phyloP scores from a whole-genome alignment of 2,888 invertebrate genomes.

The Brachypalpus laphriformis region DNA sequence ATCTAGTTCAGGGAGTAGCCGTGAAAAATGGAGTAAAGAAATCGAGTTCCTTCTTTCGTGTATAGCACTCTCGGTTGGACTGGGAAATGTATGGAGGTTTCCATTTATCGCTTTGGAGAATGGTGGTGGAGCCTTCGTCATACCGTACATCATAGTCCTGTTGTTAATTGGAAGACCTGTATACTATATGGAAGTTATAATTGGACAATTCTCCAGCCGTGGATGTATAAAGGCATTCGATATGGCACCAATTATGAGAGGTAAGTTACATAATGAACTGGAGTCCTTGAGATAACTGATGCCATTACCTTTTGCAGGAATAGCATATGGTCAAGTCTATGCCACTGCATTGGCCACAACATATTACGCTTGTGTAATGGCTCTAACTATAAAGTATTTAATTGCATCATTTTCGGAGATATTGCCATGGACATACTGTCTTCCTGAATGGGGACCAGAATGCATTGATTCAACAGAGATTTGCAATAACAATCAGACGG shows the following conservation, averaged over 20 bases:
- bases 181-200: conserved; percentile 88
- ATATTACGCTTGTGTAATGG: conserved; percentile 88
- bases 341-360: conserved; percentile 85
- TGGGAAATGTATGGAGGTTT: conserved; percentile 88
- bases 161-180: conserved; percentile 87
- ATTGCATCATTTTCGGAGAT: conserved; percentile 85
- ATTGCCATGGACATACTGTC: conserved; percentile 87
- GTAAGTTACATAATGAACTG: conserved; percentile 83
- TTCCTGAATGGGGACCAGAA: conserved; percentile 83
- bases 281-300: neutral
- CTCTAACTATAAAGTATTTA: conserved; percentile 86
- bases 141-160: conserved; percentile 87
- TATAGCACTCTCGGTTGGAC: conserved; percentile 85
- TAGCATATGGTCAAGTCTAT: conserved; percentile 85
- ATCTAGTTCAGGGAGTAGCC: conserved; percentile 64
- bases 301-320: conserved; percentile 80
- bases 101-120: conserved; percentile 87
- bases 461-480: conserved; percentile 79
- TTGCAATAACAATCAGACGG: conserved; percentile 66
- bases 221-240: conserved; percentile 88
- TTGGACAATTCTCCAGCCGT: conserved; percentile 89
- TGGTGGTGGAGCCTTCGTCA: conserved; percentile 87
- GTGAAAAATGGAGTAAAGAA: conserved; percentile 84
- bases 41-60: conserved; percentile 87
- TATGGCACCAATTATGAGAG: conserved; percentile 87